A percentile compares a stretch with the other conserved stretches of the same genome.
Conservation (phyloP, 2,888 invertebrate genomes). For the Papilio protenor region DNA sequence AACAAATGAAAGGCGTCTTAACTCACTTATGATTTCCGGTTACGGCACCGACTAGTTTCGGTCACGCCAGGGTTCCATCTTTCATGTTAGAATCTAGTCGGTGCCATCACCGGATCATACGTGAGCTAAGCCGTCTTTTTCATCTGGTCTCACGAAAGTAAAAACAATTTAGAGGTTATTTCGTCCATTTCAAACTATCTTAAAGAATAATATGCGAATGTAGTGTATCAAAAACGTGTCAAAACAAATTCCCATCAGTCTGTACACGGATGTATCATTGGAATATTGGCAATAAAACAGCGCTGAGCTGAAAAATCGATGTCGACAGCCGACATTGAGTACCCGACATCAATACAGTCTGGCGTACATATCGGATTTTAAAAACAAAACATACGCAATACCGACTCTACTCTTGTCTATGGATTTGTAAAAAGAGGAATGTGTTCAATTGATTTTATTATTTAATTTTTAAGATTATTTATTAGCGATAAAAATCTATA, state of each 20-base stretch:
- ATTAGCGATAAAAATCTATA: background rate
- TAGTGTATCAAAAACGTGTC: constrained; percentile 31
- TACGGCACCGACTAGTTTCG: too few species aligned
- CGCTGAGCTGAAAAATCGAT: constrained; percentile 84
- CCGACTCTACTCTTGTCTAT: background rate
- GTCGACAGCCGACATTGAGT: constrained; percentile 70
- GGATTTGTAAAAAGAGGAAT: background rate
- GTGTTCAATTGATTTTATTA: background rate
- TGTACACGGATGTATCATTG: constrained; percentile 68
- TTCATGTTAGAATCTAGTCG: too few species aligned
- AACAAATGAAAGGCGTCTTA: too few species aligned
- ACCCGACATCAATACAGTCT: constrained; percentile 45
- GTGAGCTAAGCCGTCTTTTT: too few species aligned
- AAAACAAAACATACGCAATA: constrained; percentile 11
- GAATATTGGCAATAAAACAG: constrained; percentile 82
- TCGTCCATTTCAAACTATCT: background rate
- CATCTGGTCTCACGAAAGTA: too few species aligned
- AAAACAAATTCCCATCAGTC: constrained; percentile 56
- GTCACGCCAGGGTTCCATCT: too few species aligned
- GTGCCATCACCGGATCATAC: too few species aligned
- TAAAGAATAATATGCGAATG: background rate
- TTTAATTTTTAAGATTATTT: background rate
- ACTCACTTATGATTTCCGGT: too few species aligned
- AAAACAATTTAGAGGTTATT: background rate
- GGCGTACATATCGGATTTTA: constrained; percentile 16